Percentiles rank a stretch among this genome's conserved stretches.
Evolutionary conservation across 2,113 vertebrate genomes (phyloP).

Genomic region (Ovis canadensis): DNA sequence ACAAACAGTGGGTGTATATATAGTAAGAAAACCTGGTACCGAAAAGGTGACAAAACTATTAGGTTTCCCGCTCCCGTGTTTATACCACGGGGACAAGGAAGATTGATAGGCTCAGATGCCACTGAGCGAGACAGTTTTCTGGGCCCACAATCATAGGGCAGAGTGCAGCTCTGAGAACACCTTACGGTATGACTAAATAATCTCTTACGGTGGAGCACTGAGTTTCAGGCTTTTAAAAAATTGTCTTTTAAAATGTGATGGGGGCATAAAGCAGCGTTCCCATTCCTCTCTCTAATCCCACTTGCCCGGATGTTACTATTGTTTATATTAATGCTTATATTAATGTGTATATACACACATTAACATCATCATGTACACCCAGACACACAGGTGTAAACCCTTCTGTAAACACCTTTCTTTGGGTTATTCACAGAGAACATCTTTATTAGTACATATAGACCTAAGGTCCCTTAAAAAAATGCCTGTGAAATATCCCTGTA

Average conservation of each 20-base stretch:
- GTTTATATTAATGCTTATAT: neutral
- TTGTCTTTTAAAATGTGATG: neutral
- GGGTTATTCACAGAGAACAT: neutral
- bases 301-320: neutral
- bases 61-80: neutral
- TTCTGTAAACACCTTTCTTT: neutral
- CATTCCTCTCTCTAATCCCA: neutral
- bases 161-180: neutral
- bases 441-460: neutral
- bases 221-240: neutral
- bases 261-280: neutral
- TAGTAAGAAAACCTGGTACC: neutral
- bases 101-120: neutral
- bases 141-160: neutral
- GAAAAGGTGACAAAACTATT: constrained; percentile 13
- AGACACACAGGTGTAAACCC: neutral
- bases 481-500: neutral
- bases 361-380: neutral
- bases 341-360: neutral
- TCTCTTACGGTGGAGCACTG: neutral
- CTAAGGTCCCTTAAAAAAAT: neutral
- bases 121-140: neutral
- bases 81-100: neutral
- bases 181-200: neutral
- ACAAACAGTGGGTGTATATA: neutral